A percentile compares a stretch with the other conserved stretches of the same genome.
Evolutionary conservation across 2,888 invertebrate species (phyloP).

Genomic region (Stenodera caucasica): DNA sequence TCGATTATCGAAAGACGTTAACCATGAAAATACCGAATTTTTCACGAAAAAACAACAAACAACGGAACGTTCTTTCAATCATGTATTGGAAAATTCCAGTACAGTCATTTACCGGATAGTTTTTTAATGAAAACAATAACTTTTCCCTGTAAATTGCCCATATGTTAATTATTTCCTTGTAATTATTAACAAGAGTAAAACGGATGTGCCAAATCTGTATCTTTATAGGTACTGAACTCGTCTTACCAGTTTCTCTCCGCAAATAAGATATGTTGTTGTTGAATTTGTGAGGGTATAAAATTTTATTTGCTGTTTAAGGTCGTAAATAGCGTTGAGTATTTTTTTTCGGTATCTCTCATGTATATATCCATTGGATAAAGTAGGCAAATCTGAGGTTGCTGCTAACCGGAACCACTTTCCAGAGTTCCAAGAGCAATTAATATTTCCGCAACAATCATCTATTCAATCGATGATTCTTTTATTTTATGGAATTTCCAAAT

Average conservation of each 20-base stretch:
- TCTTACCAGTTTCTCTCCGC: conserved; percentile 4
- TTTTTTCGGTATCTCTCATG: conserved; percentile 19
- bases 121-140: not conserved
- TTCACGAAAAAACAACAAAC: not conserved
- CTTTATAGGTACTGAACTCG: conserved; percentile 8
- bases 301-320: conserved; percentile 20
- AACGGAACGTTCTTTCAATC: not conserved
- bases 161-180: conserved; percentile 1
- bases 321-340: conserved; percentile 19
- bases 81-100: conserved; percentile 5
- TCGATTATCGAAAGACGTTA: not conserved
- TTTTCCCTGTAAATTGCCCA: not conserved
- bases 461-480: too few species aligned
- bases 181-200: conserved; percentile 5
- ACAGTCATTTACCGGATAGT: too few species aligned
- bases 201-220: conserved; percentile 12
- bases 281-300: conserved; percentile 25
- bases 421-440: too few species aligned
- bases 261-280: not conserved
- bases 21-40: not conserved
- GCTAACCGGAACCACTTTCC: too few species aligned
- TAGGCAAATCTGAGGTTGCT: not conserved
- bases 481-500: too few species aligned
- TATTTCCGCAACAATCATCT: too few species aligned
- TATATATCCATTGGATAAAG: not conserved